Percentiles rank a stretch among this genome's conserved stretches.
Evolutionary conservation across 2,113 vertebrate species (phyloP).

Genomic region (Atherinomorus stipes): DNA sequence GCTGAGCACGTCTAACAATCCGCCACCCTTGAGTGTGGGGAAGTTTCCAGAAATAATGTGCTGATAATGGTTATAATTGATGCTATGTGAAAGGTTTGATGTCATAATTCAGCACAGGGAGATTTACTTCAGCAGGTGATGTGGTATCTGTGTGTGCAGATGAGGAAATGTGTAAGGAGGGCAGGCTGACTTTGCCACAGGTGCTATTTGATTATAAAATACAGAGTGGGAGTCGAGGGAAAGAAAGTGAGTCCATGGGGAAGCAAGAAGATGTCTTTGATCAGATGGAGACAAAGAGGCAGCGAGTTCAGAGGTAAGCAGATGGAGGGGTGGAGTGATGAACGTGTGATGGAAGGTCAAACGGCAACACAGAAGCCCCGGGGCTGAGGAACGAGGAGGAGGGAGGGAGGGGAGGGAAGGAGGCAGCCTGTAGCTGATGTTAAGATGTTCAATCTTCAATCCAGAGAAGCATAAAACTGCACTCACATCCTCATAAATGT

Average conservation of each 20-base stretch:
- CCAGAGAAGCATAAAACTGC: neutral
- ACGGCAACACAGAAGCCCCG: conserved; percentile 18
- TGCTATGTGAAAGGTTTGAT: neutral
- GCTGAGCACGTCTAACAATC: conserved; percentile 31
- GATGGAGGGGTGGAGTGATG: conserved; percentile 62
- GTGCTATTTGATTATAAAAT: conserved; percentile 35
- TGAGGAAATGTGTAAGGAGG: conserved; percentile 18
- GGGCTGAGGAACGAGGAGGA: conserved; percentile 7
- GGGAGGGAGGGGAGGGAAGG: neutral
- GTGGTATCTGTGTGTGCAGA: neutral
- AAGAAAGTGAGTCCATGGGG: conserved; percentile 40
- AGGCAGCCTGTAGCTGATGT: neutral
- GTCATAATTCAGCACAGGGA: conserved; percentile 1
- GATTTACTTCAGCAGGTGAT: conserved; percentile 14
- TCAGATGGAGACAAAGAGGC: conserved; percentile 42
- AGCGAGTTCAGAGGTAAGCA: conserved; percentile 61
- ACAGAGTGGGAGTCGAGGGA: conserved; percentile 20
- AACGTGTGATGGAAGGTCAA: conserved; percentile 57
- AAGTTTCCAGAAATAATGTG: neutral
- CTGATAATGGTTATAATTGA: conserved; percentile 24
- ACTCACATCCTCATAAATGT: neutral
- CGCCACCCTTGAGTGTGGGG: neutral
- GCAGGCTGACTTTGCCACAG: conserved; percentile 52
- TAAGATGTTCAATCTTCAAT: conserved; percentile 8
- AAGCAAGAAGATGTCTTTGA: conserved; percentile 70